Evolutionary conservation across 2,113 vertebrate genomes (phyloP).

Genomic region (Vidua macroura): DNA sequence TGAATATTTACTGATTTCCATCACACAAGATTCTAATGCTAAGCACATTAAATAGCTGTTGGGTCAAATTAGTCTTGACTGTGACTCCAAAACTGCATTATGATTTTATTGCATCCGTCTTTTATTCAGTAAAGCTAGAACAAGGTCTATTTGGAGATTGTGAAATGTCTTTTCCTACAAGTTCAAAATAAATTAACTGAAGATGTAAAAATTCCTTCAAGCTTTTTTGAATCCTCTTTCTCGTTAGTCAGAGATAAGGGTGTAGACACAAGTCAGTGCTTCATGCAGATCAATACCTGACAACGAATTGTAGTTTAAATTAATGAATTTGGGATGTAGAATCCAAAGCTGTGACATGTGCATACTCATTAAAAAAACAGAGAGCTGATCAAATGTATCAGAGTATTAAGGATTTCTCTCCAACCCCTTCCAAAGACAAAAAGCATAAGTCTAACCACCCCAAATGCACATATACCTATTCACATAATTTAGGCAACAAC

Average conservation of each 20-base stretch:
- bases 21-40: background rate
- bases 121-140: background rate
- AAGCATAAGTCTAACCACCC: background rate
- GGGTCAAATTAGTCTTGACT: background rate
- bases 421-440: background rate
- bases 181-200: background rate
- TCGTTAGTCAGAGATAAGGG: rapidly evolving
- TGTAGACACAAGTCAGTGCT: background rate
- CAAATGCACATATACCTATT: background rate
- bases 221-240: background rate
- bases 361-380: background rate
- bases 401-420: background rate
- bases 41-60: background rate
- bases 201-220: background rate
- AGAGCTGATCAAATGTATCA: background rate
- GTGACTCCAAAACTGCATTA: background rate
- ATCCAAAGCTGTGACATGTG: background rate
- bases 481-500: background rate
- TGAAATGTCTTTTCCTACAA: background rate
- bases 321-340: background rate
- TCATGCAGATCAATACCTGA: background rate
- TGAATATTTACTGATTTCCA: background rate
- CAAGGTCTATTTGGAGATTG: background rate
- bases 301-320: background rate
- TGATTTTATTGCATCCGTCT: background rate